Percentiles rank a stretch among this genome's conserved stretches.
These are phyloP conservation scores for Sebastes aleutianus DNA, from an alignment of 2,797 vertebrate species.

Conservation along the genomic window DNA sequence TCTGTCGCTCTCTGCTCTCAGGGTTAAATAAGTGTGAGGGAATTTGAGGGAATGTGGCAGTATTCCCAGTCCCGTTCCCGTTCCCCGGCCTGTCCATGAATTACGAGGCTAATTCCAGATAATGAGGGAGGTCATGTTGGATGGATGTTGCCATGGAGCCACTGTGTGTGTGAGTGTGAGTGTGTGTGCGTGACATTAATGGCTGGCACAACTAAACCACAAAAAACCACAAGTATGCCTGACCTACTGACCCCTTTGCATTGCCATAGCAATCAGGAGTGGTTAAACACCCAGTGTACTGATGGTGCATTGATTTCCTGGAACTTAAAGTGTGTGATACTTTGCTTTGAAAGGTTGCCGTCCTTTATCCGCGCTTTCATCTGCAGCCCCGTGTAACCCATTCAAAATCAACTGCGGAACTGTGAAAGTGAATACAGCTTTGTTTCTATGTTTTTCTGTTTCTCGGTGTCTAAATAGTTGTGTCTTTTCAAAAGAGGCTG, in stretches of 20 bases:
- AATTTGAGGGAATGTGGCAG: constrained; percentile 55
- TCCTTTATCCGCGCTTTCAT: constrained; percentile 30
- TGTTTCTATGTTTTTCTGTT: constrained; percentile 16
- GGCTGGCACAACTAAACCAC: constrained; percentile 26
- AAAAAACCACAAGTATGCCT: constrained; percentile 11
- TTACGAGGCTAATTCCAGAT: constrained; percentile 54
- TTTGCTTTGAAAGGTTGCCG: constrained; percentile 17
- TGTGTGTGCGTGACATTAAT: constrained; percentile 20
- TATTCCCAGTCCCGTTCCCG: constrained; percentile 31
- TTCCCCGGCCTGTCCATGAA: constrained; percentile 32
- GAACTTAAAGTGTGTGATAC: constrained; percentile 24
- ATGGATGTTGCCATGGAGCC: constrained; percentile 2
- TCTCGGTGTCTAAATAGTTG: constrained; percentile 29
- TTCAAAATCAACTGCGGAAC: constrained; percentile 15
- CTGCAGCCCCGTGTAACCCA: constrained; percentile 4
- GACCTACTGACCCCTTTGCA: constrained; percentile 43
- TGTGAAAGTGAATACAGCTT: constrained; percentile 39
- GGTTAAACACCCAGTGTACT: constrained; percentile 24
- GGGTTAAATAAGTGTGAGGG: constrained; percentile 54
- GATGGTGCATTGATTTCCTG: constrained; percentile 30
- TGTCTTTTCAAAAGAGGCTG: constrained; percentile 39
- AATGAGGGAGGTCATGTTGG: constrained; percentile 32
- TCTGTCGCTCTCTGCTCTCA: constrained; percentile 24
- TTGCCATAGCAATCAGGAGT: constrained; percentile 31
- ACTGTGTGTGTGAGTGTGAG: background rate